These are phyloP conservation scores for Adelphocoris suturalis DNA, from an alignment of 2,888 invertebrate genomes.

Conservation along the genomic window DNA sequence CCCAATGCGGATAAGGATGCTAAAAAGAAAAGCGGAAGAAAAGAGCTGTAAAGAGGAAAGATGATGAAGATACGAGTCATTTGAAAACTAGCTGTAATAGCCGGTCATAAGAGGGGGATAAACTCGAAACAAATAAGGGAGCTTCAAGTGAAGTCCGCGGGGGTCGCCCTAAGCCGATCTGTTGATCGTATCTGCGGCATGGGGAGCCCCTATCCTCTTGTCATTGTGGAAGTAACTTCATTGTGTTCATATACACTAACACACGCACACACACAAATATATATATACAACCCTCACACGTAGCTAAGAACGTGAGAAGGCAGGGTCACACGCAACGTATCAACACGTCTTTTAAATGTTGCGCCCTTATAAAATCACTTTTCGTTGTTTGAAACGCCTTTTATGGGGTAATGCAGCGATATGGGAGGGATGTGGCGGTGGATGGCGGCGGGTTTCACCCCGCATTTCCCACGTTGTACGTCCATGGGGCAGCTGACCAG, in stretches of 20 bases:
- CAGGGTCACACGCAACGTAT: constrained; percentile 22
- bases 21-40: not conserved
- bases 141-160: not conserved
- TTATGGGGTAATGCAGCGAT: not conserved
- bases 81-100: not conserved
- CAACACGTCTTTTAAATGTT: constrained; percentile 28
- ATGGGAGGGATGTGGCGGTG: no score
- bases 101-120: not conserved
- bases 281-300: no score
- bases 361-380: constrained; percentile 18
- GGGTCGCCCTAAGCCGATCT: not conserved
- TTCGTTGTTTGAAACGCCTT: constrained; percentile 2
- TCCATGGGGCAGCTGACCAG: no score
- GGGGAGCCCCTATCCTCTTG: not conserved
- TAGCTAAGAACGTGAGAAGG: not conserved
- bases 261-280: not conserved
- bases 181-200: not conserved
- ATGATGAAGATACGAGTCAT: not conserved
- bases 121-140: not conserved
- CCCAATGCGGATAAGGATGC: not conserved
- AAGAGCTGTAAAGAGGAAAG: constrained; percentile 7
- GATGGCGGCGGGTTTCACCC: not conserved
- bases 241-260: not conserved
- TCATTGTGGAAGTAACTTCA: not conserved
- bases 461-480: not conserved